These are phyloP conservation scores for Anticlea derivata DNA, from an alignment of 2,888 invertebrate species.

Conservation along the genomic window DNA sequence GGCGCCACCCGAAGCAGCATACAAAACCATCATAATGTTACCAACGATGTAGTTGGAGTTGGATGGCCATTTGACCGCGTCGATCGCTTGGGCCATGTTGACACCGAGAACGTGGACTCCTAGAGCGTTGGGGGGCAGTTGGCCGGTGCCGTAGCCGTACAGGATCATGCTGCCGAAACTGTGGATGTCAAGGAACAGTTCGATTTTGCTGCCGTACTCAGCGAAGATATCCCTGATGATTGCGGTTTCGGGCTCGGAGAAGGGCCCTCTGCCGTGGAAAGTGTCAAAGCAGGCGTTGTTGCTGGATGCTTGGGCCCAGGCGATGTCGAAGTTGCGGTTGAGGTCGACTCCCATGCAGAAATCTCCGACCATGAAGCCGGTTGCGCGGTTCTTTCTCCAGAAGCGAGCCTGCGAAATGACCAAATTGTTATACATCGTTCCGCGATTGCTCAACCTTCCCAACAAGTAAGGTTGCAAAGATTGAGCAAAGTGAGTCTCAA, in stretches of 20 bases:
- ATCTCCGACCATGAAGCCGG: slow-evolving; percentile 42
- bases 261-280: slow-evolving; percentile 84
- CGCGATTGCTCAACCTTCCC: too few relatives aligned
- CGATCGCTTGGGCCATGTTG: slow-evolving; percentile 64
- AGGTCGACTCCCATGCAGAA: slow-evolving; percentile 87
- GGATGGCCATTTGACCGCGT: slow-evolving; percentile 58
- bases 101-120: slow-evolving; percentile 60
- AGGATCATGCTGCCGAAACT: slow-evolving; percentile 86
- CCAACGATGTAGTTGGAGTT: slow-evolving; percentile 77
- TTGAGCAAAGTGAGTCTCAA: too few relatives aligned
- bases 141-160: slow-evolving; percentile 55
- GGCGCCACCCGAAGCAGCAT: slow-evolving; percentile 85
- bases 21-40: slow-evolving; percentile 72
- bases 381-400: slow-evolving; percentile 86
- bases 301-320: slow-evolving; percentile 84
- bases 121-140: slow-evolving; percentile 69
- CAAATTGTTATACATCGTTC: background rate
- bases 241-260: slow-evolving; percentile 86
- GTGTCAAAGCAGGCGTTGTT: slow-evolving; percentile 80
- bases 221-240: slow-evolving; percentile 82
- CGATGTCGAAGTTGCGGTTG: slow-evolving; percentile 88
- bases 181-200: slow-evolving; percentile 88
- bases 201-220: slow-evolving; percentile 69
- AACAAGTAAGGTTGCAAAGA: too few relatives aligned
- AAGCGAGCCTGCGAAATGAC: slow-evolving; percentile 73